Percentiles rank a stretch among this genome's conserved stretches.
phyloP scores from a whole-genome alignment of 2,113 vertebrate species.

The Cheirogaleus medius region DNA sequence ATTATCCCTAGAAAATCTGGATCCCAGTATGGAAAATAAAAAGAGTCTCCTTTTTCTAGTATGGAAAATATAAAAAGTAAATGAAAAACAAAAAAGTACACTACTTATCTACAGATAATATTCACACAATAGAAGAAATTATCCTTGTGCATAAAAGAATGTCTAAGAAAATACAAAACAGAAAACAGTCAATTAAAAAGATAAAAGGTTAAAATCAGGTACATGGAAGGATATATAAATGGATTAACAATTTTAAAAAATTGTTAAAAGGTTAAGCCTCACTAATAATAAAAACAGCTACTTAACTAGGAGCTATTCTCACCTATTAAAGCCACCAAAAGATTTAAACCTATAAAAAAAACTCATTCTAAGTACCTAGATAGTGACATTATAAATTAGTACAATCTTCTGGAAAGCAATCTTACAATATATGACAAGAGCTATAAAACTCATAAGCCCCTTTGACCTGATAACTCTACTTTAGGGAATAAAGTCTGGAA shows the following conservation, averaged over 20 bases:
- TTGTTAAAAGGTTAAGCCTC: slow-evolving; percentile 30
- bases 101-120: background rate
- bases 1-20: slow-evolving; percentile 14
- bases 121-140: slow-evolving; percentile 46
- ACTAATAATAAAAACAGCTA: background rate
- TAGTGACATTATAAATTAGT: slow-evolving; percentile 15
- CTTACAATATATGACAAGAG: slow-evolving; percentile 1
- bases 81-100: background rate
- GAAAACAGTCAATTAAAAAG: background rate
- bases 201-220: slow-evolving; percentile 8
- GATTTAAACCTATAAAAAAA: background rate
- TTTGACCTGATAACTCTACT: slow-evolving; percentile 33
- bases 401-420: slow-evolving; percentile 1
- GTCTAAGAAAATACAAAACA: background rate
- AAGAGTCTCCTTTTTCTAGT: background rate
- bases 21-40: background rate
- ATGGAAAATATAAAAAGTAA: slow-evolving; percentile 20
- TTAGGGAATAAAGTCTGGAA: slow-evolving; percentile 13
- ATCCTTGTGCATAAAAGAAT: slow-evolving; percentile 10
- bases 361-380: slow-evolving; percentile 6
- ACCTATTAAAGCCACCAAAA: slow-evolving; percentile 27
- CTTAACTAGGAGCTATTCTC: background rate
- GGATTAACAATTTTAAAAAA: background rate
- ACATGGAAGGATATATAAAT: background rate
- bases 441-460: background rate